phyloP scores from a whole-genome alignment of 2,888 invertebrate species.

The Mechanitis mazaeus region DNA sequence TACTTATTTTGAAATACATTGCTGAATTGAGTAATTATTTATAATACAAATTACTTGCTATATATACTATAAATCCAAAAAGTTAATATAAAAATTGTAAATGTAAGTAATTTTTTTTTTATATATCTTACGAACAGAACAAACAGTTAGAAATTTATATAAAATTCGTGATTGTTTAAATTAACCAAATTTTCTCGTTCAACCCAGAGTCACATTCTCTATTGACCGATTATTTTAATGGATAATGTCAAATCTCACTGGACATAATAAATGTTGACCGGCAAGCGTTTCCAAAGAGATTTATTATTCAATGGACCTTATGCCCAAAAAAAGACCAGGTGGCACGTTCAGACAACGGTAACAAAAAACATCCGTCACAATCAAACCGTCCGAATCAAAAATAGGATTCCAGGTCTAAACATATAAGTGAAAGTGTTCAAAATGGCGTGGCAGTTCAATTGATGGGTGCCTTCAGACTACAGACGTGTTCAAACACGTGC shows the following conservation, averaged over 20 bases:
- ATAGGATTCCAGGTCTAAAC: constrained; percentile 44
- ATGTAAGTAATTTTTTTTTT: no score
- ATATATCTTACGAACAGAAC: no score
- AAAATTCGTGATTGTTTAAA: no score
- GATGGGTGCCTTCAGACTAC: constrained; percentile 48
- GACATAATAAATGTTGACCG: constrained; percentile 20
- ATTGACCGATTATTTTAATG: neutral
- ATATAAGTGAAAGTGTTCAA: constrained; percentile 39
- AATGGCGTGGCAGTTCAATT: constrained; percentile 45
- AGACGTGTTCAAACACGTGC: constrained; percentile 69
- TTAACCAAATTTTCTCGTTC: no score
- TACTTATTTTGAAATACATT: no score
- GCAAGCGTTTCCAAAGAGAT: constrained; percentile 56
- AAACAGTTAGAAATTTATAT: no score
- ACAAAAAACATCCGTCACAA: constrained; percentile 52
- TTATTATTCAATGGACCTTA: constrained; percentile 61
- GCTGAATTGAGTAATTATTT: no score
- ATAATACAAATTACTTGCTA: no score
- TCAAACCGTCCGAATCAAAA: constrained; percentile 32
- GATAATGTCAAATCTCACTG: neutral
- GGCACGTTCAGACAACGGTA: constrained; percentile 59
- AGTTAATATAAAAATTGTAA: no score
- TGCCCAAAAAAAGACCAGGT: constrained; percentile 70
- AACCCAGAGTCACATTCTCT: neutral
- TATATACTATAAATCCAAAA: no score